Percentiles rank a stretch among this genome's conserved stretches.
phyloP scores from a whole-genome alignment of 92 coral and sea anemone genomes.

The Palythoa grandis region DNA sequence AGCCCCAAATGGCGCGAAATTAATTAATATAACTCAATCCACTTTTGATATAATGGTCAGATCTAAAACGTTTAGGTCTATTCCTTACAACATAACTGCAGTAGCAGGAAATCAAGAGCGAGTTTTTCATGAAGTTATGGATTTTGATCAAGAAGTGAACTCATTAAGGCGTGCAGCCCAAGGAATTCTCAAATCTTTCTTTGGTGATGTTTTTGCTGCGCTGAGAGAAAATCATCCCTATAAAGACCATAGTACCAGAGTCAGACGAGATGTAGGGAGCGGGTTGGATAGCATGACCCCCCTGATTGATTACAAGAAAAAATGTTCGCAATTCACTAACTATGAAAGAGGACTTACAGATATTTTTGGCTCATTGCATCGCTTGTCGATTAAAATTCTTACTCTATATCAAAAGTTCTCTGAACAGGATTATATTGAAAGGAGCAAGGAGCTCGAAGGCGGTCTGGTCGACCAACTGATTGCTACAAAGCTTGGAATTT shows the following conservation, averaged over 20 bases:
- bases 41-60: constrained; percentile 33
- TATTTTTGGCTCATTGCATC: constrained; percentile 52
- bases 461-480: constrained; percentile 28
- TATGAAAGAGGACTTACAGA: constrained; percentile 62
- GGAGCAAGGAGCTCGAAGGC: constrained; percentile 21
- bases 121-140: constrained; percentile 16
- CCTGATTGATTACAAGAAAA: constrained; percentile 54
- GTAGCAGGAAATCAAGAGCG: constrained; percentile 26
- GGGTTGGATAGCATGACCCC: constrained; percentile 16
- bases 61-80: neutral
- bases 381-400: constrained; percentile 51
- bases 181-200: constrained; percentile 48
- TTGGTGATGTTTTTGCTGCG: constrained; percentile 54
- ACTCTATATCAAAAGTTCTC: constrained; percentile 17
- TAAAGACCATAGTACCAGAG: constrained; percentile 32
- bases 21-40: constrained; percentile 24
- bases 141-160: constrained; percentile 38
- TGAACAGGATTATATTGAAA: neutral
- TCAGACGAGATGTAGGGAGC: constrained; percentile 53
- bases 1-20: neutral
- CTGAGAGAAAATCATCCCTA: constrained; percentile 50
- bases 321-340: constrained; percentile 69
- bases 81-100: constrained; percentile 39
- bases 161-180: constrained; percentile 65
- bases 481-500: constrained; percentile 53